Evolutionary conservation across 1,140 invertebrate species (phyloP), one percentile per base, ranked within the genome.

Genomic region (Hermatobates lingyangjiaoensis): DNA sequence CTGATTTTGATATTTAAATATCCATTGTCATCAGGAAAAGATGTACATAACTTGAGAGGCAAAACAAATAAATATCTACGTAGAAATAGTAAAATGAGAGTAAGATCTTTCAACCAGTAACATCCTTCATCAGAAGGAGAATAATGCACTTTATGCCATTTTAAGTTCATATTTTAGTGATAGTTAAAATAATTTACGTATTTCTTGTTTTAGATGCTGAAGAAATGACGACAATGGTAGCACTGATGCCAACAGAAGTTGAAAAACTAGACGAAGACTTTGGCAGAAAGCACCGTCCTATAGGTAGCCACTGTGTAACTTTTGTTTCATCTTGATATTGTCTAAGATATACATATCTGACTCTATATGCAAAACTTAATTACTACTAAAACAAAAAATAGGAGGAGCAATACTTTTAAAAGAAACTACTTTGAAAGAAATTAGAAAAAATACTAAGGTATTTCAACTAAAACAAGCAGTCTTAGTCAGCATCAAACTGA

Each of bases 191-290:
- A 28, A 45, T 15, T n/a, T 47, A 15, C 23, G 23, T 49, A 2
- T 24, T 50, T 28, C 30, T 5, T 27, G 27, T 55, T 53, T 1
- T 39, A 56, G 55, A 56, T 30, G 34, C 45, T n/a, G 55, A 56
- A 54, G 55, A 56, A 51, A 51, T 56, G 52, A 51, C 55, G 5
- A 54, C 51, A 0, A 54, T 45, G 26, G 47, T 56, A 20, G 49
- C 49, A 24, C 50, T 56, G 14, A 56, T 56, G 55, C 49, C 50
- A 15, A 42, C 53, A 28, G 27, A 25, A n/a, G 20, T 20, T 12
- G 50, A 51, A 39, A 10, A n/a, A 38, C n/a, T 40, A 2, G 23
- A 20, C 39, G 3, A n/a, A 40, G 39, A 40, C n/a, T n/a, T n/a
- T n/a, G n/a, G 7, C 39, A 42, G 39, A 20, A 42, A 10, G 14